phyloP scores from a whole-genome alignment of 1,140 invertebrate genomes.

The Centruroides sculpturatus region DNA sequence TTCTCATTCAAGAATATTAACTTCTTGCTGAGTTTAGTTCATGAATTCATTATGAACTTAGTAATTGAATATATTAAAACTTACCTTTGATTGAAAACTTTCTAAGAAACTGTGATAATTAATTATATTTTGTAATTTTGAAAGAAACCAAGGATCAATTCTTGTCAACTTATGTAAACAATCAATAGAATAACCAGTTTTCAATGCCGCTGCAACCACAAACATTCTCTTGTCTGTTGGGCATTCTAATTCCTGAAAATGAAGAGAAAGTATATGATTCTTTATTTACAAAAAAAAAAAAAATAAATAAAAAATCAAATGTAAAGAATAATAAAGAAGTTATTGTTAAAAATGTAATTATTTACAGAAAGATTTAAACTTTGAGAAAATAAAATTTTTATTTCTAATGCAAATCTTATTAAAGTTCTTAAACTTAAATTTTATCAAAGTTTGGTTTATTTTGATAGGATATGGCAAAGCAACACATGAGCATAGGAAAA shows the following conservation, averaged over 20 bases:
- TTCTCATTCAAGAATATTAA: no score
- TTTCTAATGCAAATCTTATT: no score
- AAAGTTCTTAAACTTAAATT: no score
- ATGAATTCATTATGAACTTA: not conserved
- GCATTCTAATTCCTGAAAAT: constrained; percentile 57
- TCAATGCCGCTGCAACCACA: constrained; percentile 83
- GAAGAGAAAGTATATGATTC: constrained; percentile 11
- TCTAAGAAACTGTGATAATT: constrained; percentile 48
- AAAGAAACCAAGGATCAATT: constrained; percentile 93
- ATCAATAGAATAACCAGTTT: constrained; percentile 57
- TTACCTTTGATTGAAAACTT: constrained; percentile 33
- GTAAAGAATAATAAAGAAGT: not conserved
- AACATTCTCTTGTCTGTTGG: constrained; percentile 97
- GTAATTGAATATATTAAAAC: not conserved
- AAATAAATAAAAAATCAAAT: constrained; percentile 9
- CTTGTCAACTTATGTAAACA: constrained; percentile 81
- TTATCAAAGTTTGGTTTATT: no score
- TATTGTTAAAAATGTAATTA: no score
- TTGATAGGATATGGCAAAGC: no score
- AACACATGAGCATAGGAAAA: no score
- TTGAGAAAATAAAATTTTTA: no score
- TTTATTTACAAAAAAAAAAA: not conserved
- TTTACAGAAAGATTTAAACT: no score
- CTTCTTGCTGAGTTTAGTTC: not conserved
- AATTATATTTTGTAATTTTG: constrained; percentile 89